Percentiles rank a stretch among this genome's conserved stretches.
Evolutionary conservation across 2,888 invertebrate species (phyloP).

Genomic region (Mimachlamys varia): DNA sequence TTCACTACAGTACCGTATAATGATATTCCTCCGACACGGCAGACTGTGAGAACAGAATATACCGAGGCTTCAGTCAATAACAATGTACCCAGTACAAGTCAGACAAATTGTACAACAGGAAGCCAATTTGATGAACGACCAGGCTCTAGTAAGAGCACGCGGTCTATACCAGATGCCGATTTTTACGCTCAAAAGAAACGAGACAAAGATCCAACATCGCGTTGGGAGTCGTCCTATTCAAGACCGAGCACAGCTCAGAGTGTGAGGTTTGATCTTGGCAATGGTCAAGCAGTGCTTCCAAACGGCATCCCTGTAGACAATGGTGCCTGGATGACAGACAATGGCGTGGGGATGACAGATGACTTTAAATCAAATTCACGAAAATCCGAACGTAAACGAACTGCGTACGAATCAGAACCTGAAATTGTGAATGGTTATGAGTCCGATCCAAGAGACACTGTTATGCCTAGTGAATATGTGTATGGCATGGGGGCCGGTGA

Average conservation of each 20-base stretch:
- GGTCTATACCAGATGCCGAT: conserved; percentile 58
- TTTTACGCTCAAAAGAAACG: conserved; percentile 61
- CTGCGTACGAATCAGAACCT: conserved; percentile 35
- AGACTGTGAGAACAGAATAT: neutral
- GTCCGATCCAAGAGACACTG: conserved; percentile 47
- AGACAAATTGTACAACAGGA: conserved; percentile 7
- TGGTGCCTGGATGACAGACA: conserved; percentile 43
- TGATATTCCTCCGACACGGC: neutral
- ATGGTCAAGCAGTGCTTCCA: conserved; percentile 47
- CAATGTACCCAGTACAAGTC: neutral
- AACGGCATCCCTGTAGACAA: conserved; percentile 54
- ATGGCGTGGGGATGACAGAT: conserved; percentile 49
- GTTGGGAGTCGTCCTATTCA: conserved; percentile 66
- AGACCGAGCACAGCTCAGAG: conserved; percentile 56
- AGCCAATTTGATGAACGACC: conserved; percentile 28
- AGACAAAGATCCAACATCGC: conserved; percentile 60
- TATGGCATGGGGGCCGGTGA: conserved; percentile 64
- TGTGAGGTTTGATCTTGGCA: conserved; percentile 41
- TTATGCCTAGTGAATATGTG: conserved; percentile 72
- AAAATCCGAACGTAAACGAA: conserved; percentile 42
- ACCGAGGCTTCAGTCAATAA: neutral
- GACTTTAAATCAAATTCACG: conserved; percentile 50
- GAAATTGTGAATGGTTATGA: conserved; percentile 40
- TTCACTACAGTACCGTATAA: conserved; percentile 1
- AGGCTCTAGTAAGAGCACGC: conserved; percentile 44